Conservation (phyloP, 1,140 invertebrate species). For the Chymomyza costata region DNA sequence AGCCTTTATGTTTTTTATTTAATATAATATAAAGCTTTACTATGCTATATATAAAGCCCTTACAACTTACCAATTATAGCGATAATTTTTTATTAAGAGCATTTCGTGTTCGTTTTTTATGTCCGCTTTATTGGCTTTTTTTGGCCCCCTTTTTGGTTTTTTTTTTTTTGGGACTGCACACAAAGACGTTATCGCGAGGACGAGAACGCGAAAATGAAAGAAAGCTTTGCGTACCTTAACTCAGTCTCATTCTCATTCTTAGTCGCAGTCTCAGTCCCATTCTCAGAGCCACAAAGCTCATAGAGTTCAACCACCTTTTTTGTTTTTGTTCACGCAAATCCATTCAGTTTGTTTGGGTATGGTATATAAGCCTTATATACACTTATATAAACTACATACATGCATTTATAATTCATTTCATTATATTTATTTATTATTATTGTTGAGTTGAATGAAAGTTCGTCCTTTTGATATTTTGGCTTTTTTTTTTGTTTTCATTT, state of each 20-base stretch:
- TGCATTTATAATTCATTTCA: slow-evolving; percentile 24
- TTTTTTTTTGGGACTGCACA: too few relatives aligned
- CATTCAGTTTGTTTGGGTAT: slow-evolving; percentile 30
- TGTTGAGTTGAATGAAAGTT: slow-evolving; percentile 50
- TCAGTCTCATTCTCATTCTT: slow-evolving; percentile 5
- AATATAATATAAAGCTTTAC: too few relatives aligned
- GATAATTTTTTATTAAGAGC: too few relatives aligned
- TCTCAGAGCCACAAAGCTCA: slow-evolving; percentile 44
- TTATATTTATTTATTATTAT: slow-evolving; percentile 28
- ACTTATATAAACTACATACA: too few relatives aligned
- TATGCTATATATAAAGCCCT: too few relatives aligned
- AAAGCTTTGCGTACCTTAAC: too few relatives aligned
- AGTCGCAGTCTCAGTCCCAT: slow-evolving; percentile 7
- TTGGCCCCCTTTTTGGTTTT: neutral
- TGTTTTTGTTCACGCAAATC: slow-evolving; percentile 34
- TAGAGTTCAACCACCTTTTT: slow-evolving; percentile 61
- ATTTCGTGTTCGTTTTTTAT: too few relatives aligned
- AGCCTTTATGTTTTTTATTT: too few relatives aligned
- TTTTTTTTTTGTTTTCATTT: slow-evolving; percentile 28
- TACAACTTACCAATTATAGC: too few relatives aligned
- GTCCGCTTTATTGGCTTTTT: slow-evolving; percentile 18
- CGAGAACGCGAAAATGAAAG: slow-evolving; percentile 21
- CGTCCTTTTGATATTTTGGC: slow-evolving; percentile 53
- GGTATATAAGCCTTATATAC: too few relatives aligned
- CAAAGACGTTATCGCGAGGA: too few relatives aligned